Conservation (phyloP, 2,113 vertebrate genomes). For the Benthochromis sp. region DNA sequence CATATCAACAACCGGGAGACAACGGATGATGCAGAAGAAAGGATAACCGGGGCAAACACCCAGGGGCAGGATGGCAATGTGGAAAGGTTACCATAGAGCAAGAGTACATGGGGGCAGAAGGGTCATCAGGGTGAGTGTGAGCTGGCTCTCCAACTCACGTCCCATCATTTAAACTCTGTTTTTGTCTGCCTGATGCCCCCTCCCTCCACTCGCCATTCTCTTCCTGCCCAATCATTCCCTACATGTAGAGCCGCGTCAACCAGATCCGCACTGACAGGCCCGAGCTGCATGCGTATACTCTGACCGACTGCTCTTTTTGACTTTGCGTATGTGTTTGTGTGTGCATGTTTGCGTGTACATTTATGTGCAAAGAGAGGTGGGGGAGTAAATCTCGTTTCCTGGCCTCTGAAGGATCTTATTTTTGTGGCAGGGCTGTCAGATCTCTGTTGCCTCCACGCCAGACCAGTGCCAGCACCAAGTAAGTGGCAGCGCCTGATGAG, state of each 20-base stretch:
- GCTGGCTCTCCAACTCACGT: conserved; percentile 54
- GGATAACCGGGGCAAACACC: conserved; percentile 52
- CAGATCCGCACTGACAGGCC: conserved; percentile 54
- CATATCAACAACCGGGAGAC: conserved; percentile 45
- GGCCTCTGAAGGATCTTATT: conserved; percentile 83
- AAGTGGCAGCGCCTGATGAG: conserved; percentile 62
- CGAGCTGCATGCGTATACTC: conserved; percentile 73
- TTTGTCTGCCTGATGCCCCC: conserved; percentile 10
- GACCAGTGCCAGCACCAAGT: conserved; percentile 77
- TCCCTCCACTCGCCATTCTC: conserved; percentile 3
- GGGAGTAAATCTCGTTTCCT: conserved; percentile 65
- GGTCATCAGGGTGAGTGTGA: conserved; percentile 51
- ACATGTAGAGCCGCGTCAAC: conserved; percentile 13
- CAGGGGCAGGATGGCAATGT: conserved; percentile 34
- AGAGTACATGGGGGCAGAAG: neutral
- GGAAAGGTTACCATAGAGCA: conserved; percentile 2
- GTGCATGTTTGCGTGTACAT: neutral
- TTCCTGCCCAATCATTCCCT: conserved; percentile 9
- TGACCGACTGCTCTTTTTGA: conserved; percentile 95
- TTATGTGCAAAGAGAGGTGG: neutral
- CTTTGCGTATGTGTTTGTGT: conserved; percentile 57
- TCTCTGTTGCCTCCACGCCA: conserved; percentile 72
- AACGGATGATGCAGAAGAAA: conserved; percentile 51
- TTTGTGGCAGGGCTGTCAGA: conserved; percentile 96
- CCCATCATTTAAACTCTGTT: conserved; percentile 52